Conservation (phyloP, 2,888 invertebrate species). For the Nymphalis polychloros region DNA sequence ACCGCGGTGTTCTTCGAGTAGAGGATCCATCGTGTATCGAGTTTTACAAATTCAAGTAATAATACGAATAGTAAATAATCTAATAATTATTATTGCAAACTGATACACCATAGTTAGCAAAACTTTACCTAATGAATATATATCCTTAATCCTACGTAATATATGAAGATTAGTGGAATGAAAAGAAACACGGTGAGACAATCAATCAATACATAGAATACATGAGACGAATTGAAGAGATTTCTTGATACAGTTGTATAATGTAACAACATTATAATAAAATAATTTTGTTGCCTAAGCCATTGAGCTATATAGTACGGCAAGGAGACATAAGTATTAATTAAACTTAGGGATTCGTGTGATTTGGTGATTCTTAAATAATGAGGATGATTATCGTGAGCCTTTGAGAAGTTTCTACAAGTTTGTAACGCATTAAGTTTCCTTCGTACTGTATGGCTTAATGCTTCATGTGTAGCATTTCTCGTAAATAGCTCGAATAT, state of each 20-base stretch:
- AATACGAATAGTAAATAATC: background rate
- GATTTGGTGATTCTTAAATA: no score
- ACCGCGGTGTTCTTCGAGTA: no score
- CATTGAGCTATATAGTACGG: constrained; percentile 29
- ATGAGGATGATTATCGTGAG: no score
- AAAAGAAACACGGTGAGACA: background rate
- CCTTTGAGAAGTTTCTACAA: no score
- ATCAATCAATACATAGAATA: background rate
- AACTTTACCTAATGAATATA: background rate
- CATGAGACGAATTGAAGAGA: constrained; percentile 3
- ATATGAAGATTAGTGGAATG: background rate
- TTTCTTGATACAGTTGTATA: background rate
- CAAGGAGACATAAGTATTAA: constrained; percentile 35
- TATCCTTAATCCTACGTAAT: background rate
- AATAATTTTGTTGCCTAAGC: constrained; percentile 27
- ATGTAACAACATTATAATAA: no score
- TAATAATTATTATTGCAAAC: background rate
- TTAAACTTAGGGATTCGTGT: background rate
- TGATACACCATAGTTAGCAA: background rate
- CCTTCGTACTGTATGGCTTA: constrained; percentile 24
- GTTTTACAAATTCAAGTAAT: background rate
- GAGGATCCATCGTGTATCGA: constrained; percentile 2
- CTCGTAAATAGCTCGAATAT: background rate
- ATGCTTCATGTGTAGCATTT: constrained; percentile 24
- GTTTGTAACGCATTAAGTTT: constrained; percentile 9